phyloP scores from a whole-genome alignment of 2,113 vertebrate species.

The Chloroceryle aenea region DNA sequence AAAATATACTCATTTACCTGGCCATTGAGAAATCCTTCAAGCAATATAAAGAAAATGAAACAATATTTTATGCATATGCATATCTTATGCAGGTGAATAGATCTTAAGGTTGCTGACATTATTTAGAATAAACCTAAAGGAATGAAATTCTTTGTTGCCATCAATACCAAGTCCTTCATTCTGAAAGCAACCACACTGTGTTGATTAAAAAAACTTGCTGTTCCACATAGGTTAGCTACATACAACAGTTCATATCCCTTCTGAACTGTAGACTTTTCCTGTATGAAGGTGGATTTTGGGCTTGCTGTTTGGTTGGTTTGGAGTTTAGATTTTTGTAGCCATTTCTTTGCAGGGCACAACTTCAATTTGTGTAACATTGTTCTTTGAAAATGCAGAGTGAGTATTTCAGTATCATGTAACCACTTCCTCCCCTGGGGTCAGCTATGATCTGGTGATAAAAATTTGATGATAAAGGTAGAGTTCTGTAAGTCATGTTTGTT shows the following conservation, averaged over 20 bases:
- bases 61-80: neutral
- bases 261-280: neutral
- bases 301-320: neutral
- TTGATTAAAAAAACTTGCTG: neutral
- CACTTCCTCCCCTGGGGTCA: neutral
- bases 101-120: neutral
- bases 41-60: slow-evolving; percentile 12
- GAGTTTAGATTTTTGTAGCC: neutral
- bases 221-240: neutral
- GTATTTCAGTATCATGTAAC: neutral
- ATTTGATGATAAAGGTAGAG: neutral
- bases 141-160: neutral
- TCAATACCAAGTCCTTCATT: neutral
- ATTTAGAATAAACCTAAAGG: neutral
- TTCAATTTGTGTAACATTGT: neutral
- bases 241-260: neutral
- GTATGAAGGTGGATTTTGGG: neutral
- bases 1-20: neutral
- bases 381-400: neutral
- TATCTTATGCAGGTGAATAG: neutral
- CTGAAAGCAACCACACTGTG: neutral
- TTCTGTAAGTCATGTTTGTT: neutral
- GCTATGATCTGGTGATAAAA: slow-evolving; percentile 14
- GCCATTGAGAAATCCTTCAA: neutral
- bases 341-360: neutral